These are phyloP conservation scores for Lottia gigantea DNA, from an alignment of 2,888 invertebrate species.

Conservation along the genomic window DNA sequence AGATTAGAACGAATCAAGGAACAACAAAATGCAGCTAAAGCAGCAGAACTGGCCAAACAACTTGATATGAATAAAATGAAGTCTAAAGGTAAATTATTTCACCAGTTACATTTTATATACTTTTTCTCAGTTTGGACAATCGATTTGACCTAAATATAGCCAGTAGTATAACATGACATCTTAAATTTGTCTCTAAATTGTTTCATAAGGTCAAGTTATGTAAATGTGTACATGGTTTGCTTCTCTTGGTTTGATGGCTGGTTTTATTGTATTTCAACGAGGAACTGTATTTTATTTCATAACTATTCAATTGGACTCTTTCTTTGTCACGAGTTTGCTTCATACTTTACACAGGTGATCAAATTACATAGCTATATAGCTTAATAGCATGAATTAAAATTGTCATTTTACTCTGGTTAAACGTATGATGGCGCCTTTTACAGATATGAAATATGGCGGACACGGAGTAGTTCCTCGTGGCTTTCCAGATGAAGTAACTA, in stretches of 20 bases:
- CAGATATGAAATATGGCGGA: background rate
- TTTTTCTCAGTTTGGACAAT: background rate
- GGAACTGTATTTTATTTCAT: too few relatives aligned
- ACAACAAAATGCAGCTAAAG: conserved; percentile 21
- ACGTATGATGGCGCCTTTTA: too few relatives aligned
- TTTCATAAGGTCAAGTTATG: too few relatives aligned
- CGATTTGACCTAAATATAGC: background rate
- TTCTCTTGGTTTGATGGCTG: too few relatives aligned
- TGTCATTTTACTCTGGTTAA: too few relatives aligned
- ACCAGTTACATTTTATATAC: conserved; percentile 9
- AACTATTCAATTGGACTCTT: too few relatives aligned
- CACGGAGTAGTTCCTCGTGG: background rate
- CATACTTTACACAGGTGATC: too few relatives aligned
- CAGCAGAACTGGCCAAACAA: background rate
- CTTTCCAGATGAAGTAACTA: background rate
- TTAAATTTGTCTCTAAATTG: background rate
- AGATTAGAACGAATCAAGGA: background rate
- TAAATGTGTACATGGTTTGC: too few relatives aligned
- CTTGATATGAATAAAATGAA: background rate
- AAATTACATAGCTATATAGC: too few relatives aligned
- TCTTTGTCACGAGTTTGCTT: too few relatives aligned
- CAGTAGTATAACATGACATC: background rate
- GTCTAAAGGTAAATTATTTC: background rate
- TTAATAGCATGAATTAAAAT: too few relatives aligned
- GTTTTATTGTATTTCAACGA: too few relatives aligned